Conservation (phyloP, 2,797 vertebrate genomes). For the Steatocranus sp. region DNA sequence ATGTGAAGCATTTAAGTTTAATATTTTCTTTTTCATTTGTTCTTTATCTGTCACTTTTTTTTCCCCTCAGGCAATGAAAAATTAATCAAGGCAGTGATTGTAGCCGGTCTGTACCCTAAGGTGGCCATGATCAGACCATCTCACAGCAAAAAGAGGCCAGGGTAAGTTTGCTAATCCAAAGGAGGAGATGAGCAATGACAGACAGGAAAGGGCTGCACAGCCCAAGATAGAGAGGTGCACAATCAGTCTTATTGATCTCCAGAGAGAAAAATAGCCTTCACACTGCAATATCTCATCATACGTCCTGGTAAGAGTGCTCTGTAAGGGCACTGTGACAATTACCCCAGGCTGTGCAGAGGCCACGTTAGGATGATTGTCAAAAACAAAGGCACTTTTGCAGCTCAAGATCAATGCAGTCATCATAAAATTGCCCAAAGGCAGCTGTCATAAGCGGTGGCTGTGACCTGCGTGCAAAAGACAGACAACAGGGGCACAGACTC, state of each 20-base stretch:
- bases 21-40: not conserved
- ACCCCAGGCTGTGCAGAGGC: slow-evolving; percentile 10
- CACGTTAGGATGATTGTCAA: not conserved
- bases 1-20: not conserved
- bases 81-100: slow-evolving; percentile 96
- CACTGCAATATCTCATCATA: not conserved
- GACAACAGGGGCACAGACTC: not conserved
- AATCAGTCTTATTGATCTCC: slow-evolving; percentile 3
- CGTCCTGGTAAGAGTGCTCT: not conserved
- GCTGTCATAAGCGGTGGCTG: slow-evolving; percentile 27
- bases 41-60: not conserved
- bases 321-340: slow-evolving; percentile 1
- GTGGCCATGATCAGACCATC: slow-evolving; percentile 92
- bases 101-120: slow-evolving; percentile 96
- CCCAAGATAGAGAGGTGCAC: not conserved
- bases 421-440: slow-evolving; percentile 25
- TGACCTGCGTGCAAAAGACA: slow-evolving; percentile 26
- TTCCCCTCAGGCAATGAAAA: slow-evolving; percentile 88
- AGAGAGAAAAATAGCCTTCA: not conserved
- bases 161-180: slow-evolving; percentile 75
- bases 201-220: not conserved
- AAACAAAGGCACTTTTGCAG: slow-evolving; percentile 4
- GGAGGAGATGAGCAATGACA: not conserved
- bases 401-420: slow-evolving; percentile 45
- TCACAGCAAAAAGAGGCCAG: slow-evolving; percentile 87